These are phyloP conservation scores for Dermatemys mawii DNA, from an alignment of 2,113 vertebrate species.

Conservation along the genomic window DNA sequence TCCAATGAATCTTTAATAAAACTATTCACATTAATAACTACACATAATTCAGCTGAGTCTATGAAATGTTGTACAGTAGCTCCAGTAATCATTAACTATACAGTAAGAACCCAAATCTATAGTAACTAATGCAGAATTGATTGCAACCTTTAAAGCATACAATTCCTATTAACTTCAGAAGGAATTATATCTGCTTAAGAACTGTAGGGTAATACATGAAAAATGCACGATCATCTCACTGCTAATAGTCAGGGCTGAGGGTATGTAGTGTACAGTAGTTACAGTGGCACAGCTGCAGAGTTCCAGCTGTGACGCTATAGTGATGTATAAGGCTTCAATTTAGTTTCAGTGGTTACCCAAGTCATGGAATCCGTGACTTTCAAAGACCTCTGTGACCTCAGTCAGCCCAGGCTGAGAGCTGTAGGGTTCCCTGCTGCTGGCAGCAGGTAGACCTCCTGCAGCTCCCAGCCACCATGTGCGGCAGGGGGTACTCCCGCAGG, in stretches of 20 bases:
- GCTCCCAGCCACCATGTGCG: too few species aligned
- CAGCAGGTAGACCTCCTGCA: too few species aligned
- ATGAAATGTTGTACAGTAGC: constrained; percentile 58
- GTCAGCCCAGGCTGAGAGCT: too few species aligned
- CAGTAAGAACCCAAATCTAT: neutral
- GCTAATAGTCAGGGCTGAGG: neutral
- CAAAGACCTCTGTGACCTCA: too few species aligned
- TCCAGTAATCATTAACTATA: constrained; percentile 26
- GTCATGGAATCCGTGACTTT: too few species aligned
- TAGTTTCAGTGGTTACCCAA: too few species aligned
- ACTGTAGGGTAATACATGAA: neutral
- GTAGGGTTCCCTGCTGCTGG: too few species aligned
- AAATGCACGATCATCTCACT: neutral
- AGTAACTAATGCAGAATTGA: neutral
- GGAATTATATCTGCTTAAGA: neutral
- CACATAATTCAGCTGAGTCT: constrained; percentile 21
- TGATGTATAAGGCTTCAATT: neutral
- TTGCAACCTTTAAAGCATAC: neutral
- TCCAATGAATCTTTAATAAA: constrained; percentile 66
- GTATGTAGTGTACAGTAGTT: neutral
- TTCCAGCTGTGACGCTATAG: neutral
- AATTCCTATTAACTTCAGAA: neutral
- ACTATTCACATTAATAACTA: constrained; percentile 56
- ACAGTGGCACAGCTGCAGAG: neutral
- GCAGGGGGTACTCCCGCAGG: too few species aligned